Evolutionary conservation across 2,888 invertebrate species (phyloP).

Genomic region (Trisateles emortualis): DNA sequence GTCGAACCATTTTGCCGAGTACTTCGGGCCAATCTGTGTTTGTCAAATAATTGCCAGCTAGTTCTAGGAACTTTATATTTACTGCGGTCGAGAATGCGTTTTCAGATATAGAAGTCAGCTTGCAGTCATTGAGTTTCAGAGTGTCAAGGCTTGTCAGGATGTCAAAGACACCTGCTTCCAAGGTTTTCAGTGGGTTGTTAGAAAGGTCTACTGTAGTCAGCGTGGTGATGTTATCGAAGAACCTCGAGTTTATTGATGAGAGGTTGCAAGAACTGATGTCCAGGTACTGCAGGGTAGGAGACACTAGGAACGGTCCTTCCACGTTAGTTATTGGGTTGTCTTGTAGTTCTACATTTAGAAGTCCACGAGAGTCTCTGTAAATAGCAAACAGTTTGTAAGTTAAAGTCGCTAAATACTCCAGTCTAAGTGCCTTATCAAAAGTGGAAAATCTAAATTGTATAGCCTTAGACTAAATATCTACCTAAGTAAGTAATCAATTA

Average conservation of each 20-base stretch:
- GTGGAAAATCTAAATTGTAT: no score
- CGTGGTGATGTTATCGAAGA: constrained; percentile 89
- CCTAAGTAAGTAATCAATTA: background rate
- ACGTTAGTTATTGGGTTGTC: constrained; percentile 88
- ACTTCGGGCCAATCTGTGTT: constrained; percentile 88
- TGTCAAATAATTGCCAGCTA: constrained; percentile 87
- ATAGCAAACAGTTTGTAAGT: constrained; percentile 5
- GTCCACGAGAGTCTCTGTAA: constrained; percentile 89
- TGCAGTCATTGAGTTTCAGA: constrained; percentile 89
- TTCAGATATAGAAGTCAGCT: constrained; percentile 86
- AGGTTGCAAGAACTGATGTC: constrained; percentile 90
- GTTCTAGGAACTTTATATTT: constrained; percentile 88
- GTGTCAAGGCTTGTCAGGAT: constrained; percentile 89
- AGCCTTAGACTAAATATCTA: constrained; percentile 9
- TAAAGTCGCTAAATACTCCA: background rate
- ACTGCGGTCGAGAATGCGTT: constrained; percentile 86
- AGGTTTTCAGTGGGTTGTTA: constrained; percentile 87
- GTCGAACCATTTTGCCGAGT: constrained; percentile 86
- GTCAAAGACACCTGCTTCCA: constrained; percentile 88
- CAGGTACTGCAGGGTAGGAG: constrained; percentile 89
- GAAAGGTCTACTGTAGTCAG: constrained; percentile 90
- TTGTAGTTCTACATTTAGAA: constrained; percentile 90
- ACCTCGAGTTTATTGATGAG: constrained; percentile 85
- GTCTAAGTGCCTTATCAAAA: background rate
- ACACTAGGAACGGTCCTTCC: constrained; percentile 89